A percentile compares a stretch with the other conserved stretches of the same genome.
Conservation (phyloP, 2,888 invertebrate species). For the Anoncus sp. region DNA sequence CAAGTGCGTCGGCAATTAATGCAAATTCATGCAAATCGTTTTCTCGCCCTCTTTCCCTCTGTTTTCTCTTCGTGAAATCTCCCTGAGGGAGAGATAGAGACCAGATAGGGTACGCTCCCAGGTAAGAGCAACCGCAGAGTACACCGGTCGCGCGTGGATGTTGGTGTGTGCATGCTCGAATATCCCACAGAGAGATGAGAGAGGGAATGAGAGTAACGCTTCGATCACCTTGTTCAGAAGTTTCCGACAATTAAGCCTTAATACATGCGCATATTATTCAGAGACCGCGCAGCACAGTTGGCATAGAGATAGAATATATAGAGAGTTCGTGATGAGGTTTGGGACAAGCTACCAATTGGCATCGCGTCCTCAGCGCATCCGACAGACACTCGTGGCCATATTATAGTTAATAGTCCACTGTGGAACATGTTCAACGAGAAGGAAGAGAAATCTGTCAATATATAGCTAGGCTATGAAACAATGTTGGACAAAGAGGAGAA, state of each 20-base stretch:
- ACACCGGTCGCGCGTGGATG: slow-evolving; percentile 19
- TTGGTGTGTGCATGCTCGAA: slow-evolving; percentile 50
- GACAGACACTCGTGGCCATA: background rate
- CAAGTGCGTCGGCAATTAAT: slow-evolving; percentile 47
- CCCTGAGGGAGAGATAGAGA: slow-evolving; percentile 27
- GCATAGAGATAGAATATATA: slow-evolving; percentile 18
- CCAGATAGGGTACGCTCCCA: slow-evolving; percentile 12
- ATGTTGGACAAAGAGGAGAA: too few relatives aligned
- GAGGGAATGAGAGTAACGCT: slow-evolving; percentile 58
- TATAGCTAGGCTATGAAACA: too few relatives aligned
- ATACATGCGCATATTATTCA: slow-evolving; percentile 61
- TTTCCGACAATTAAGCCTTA: slow-evolving; percentile 60
- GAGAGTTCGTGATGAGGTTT: slow-evolving; percentile 43
- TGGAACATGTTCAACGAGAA: too few relatives aligned
- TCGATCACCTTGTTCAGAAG: slow-evolving; percentile 56
- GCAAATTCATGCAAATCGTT: slow-evolving; percentile 59
- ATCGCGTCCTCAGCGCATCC: background rate
- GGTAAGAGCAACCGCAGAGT: slow-evolving; percentile 42
- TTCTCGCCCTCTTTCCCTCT: slow-evolving; percentile 41
- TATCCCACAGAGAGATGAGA: slow-evolving; percentile 50
- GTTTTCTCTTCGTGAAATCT: slow-evolving; percentile 43
- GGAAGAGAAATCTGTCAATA: too few relatives aligned
- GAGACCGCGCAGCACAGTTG: slow-evolving; percentile 20
- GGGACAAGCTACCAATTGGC: slow-evolving; percentile 22
- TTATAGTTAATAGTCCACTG: too few relatives aligned